phyloP scores from a whole-genome alignment of 2,797 vertebrate genomes.

The Hydrophis major region DNA sequence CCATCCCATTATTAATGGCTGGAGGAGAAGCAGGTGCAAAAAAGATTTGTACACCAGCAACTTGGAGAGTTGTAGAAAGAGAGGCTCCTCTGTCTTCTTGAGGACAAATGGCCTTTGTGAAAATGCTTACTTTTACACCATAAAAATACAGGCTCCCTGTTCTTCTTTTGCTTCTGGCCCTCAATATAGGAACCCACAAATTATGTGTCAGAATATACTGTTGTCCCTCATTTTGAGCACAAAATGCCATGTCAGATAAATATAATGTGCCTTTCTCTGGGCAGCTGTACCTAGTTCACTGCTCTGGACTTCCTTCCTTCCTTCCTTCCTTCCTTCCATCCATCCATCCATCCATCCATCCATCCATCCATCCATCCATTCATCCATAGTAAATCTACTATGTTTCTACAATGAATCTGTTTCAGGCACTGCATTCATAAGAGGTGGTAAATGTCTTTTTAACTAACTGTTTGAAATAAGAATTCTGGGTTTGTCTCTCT shows the following conservation, averaged over 20 bases:
- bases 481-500: neutral
- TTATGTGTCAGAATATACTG: neutral
- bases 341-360: neutral
- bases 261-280: neutral
- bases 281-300: neutral
- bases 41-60: neutral
- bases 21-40: neutral
- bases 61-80: neutral
- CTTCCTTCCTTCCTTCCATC: too few relatives aligned
- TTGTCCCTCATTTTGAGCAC: neutral
- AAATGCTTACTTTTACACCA: neutral
- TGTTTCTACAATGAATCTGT: neutral
- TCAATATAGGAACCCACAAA: neutral
- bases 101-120: neutral
- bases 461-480: neutral
- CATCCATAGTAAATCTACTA: neutral
- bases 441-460: too few relatives aligned
- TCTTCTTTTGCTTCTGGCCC: neutral
- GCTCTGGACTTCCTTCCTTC: neutral
- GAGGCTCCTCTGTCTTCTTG: neutral
- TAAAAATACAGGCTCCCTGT: neutral
- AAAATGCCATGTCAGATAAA: neutral
- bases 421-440: neutral
- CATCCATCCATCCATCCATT: neutral
- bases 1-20: neutral